Evolutionary conservation across 1,140 invertebrate species (phyloP), one percentile per base, ranked within the genome.

Genomic region (Hycleus cichorii): DNA sequence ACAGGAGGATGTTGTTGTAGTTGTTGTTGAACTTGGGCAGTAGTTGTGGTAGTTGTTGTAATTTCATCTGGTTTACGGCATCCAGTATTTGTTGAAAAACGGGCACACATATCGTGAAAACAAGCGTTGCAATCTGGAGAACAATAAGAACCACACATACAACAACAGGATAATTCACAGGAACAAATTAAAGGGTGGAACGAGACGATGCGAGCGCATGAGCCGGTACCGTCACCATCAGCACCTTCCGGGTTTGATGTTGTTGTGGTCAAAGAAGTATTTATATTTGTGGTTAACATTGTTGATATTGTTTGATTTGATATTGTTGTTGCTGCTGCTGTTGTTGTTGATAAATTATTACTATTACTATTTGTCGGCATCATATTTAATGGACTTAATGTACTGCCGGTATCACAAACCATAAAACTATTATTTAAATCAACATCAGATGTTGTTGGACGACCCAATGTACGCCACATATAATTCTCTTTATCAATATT

Each of bases 81-180:
- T 5, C 32, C 32, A 32, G 7, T 32, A 32, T 32, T 32, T 32
- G 32, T 32, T 32, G 32, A 4, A 32, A 77, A 81, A 50, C 77
- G 74, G 57, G 77, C 69, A 76, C 82, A 84, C 59, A 81, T 76
- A 67, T 76, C 75, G 75, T 85, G 83, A 77, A 83, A 84, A 72
- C 82, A 84, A 67, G 80, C 78, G 72, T 83, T 81, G 72, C 83
- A 84, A 72, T 84, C 83, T 83, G 77, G 64, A 62, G 78, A 78
- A 76, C 80, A 83, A 67, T 79, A 70, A 74, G 76, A 77, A 74
- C 76, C 80, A 73, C 81, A 83, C 76, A 78, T 80, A 75, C 81
- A 83, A 71, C 81, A 83, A 75, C 80, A 82, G 39, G 67, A 64
- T 57, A 66, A 50, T 46, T 63, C 69, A 70, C 79, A 82, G 70